Evolutionary conservation across 2,113 vertebrate species (phyloP).

Genomic region (Noturus placidus): DNA sequence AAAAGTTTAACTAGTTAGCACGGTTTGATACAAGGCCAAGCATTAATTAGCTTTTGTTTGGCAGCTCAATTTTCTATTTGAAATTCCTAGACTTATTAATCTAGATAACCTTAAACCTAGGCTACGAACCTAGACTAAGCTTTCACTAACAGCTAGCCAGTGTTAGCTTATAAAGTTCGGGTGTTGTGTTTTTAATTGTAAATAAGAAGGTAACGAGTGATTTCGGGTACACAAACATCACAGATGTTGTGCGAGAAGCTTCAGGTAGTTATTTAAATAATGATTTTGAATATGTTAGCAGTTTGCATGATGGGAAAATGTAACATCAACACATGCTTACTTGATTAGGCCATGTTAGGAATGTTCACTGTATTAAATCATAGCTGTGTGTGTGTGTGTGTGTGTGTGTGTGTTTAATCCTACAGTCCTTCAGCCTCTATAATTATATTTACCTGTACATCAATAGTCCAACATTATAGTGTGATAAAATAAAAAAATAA

Average conservation of each 20-base stretch:
- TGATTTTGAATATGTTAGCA: neutral
- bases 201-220: neutral
- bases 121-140: too few relatives aligned
- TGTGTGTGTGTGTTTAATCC: neutral
- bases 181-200: neutral
- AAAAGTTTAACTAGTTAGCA: neutral
- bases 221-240: neutral
- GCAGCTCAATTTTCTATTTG: neutral
- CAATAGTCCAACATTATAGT: neutral
- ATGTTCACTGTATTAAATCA: slow-evolving; percentile 12
- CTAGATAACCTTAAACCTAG: neutral
- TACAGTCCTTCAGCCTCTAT: neutral
- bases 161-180: neutral
- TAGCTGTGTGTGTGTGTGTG: neutral
- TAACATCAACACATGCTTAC: neutral
- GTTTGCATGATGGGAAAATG: neutral
- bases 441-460: neutral
- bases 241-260: neutral
- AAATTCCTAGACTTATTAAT: neutral
- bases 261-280: neutral
- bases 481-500: neutral
- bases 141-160: neutral
- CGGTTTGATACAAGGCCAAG: neutral
- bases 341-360: neutral
- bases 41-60: neutral